A percentile compares a stretch with the other conserved stretches of the same genome.
These are phyloP conservation scores for Agrypnia vestita DNA, from an alignment of 1,140 invertebrate species.

Conservation along the genomic window DNA sequence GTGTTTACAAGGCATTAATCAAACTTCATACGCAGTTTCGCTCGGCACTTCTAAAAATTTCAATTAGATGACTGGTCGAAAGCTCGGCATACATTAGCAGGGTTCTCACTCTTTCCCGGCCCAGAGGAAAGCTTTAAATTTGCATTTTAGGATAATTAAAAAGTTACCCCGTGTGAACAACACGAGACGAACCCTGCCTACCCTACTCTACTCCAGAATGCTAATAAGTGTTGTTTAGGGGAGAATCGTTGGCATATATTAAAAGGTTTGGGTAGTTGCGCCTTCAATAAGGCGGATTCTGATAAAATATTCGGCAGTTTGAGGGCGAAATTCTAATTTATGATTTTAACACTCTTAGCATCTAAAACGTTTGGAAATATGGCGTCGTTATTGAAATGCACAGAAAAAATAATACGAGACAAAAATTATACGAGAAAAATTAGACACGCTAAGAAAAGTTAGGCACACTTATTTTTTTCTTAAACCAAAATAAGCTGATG, in stretches of 20 bases:
- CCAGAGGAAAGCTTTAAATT: conserved; percentile 27
- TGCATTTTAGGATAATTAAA: conserved; percentile 56
- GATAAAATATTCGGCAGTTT: neutral
- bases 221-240: conserved; percentile 45
- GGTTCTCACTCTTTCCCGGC: neutral
- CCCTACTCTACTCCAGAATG: conserved; percentile 28
- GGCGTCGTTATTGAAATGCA: too few species aligned
- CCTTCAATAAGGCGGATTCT: conserved; percentile 3
- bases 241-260: conserved; percentile 41
- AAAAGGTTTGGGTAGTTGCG: conserved; percentile 21
- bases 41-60: conserved; percentile 31
- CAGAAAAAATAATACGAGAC: too few species aligned
- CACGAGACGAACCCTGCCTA: conserved; percentile 10
- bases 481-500: too few species aligned
- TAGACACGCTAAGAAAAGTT: too few species aligned
- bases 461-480: too few species aligned
- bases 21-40: conserved; percentile 20
- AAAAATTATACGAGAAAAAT: too few species aligned
- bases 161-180: conserved; percentile 52
- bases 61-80: conserved; percentile 50
- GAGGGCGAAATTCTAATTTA: too few species aligned
- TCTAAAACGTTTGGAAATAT: too few species aligned
- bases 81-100: conserved; percentile 22
- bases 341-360: too few species aligned
- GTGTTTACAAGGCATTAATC: conserved; percentile 35